Conservation (phyloP, 2,888 invertebrate species). For the Agrilus cyanescens region DNA sequence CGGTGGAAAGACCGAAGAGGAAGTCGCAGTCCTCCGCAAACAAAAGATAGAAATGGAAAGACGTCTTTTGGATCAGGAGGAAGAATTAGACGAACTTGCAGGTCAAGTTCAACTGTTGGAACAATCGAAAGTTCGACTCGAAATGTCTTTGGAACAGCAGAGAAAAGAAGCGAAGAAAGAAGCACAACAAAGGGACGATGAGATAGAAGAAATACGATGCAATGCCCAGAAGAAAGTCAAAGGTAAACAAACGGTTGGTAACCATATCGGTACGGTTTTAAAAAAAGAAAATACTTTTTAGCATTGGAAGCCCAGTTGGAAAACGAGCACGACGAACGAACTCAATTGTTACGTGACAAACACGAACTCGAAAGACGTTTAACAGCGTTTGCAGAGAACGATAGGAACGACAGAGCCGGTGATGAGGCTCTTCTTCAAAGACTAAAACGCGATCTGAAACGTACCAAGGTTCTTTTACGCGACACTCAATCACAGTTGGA, state of each 20-base stretch:
- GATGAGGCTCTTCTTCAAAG: conserved; percentile 62
- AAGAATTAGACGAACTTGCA: conserved; percentile 91
- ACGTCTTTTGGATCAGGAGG: conserved; percentile 77
- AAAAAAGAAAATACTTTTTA: conserved; percentile 30
- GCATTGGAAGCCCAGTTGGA: conserved; percentile 84
- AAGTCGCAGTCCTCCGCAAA: conserved; percentile 69
- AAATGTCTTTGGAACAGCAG: conserved; percentile 88
- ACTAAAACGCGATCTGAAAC: conserved; percentile 74
- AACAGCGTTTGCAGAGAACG: conserved; percentile 65
- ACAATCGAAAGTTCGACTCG: conserved; percentile 82
- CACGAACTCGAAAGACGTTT: conserved; percentile 83
- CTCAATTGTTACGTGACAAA: conserved; percentile 72
- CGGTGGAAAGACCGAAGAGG: conserved; percentile 72
- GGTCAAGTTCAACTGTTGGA: conserved; percentile 69
- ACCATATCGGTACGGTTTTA: background rate
- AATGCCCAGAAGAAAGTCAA: conserved; percentile 87
- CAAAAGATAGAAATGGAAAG: conserved; percentile 80
- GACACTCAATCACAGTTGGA: conserved; percentile 90
- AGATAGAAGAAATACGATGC: conserved; percentile 83
- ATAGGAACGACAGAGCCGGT: conserved; percentile 57
- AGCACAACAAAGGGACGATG: conserved; percentile 82
- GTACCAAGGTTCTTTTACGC: conserved; percentile 78
- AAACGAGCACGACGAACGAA: conserved; percentile 86
- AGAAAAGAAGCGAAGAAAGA: conserved; percentile 85
- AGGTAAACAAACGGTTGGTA: too few species aligned